Percentiles rank a stretch among this genome's conserved stretches.
These are phyloP conservation scores for Pao palembangensis DNA, from an alignment of 2,113 vertebrate genomes.

Conservation along the genomic window DNA sequence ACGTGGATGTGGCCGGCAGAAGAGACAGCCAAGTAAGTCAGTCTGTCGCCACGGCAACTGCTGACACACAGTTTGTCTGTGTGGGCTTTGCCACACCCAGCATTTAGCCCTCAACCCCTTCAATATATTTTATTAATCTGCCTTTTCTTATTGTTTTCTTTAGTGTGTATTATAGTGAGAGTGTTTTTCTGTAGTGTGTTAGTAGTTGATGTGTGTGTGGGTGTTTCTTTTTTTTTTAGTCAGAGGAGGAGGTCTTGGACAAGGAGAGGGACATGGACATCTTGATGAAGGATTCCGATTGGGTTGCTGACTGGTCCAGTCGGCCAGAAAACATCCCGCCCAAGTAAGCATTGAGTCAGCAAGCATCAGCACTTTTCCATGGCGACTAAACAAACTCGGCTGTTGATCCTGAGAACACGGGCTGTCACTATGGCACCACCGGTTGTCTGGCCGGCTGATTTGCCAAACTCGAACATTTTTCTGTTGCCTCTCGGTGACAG, in stretches of 20 bases:
- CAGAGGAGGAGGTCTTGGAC: slow-evolving; percentile 88
- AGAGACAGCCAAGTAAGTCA: slow-evolving; percentile 89
- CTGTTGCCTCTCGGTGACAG: background rate
- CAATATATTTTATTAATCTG: too few species aligned
- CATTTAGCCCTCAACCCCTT: too few species aligned
- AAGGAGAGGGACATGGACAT: slow-evolving; percentile 90
- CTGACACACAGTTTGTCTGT: background rate
- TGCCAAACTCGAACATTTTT: background rate
- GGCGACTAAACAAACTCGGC: slow-evolving; percentile 19
- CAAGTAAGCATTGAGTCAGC: slow-evolving; percentile 78
- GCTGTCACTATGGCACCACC: background rate
- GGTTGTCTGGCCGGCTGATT: background rate
- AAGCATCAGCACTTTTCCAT: slow-evolving; percentile 33
- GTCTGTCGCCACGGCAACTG: slow-evolving; percentile 44
- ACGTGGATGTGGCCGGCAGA: slow-evolving; percentile 87
- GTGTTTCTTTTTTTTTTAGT: slow-evolving; percentile 68
- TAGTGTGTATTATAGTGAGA: background rate
- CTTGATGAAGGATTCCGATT: slow-evolving; percentile 88
- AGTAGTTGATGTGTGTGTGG: background rate
- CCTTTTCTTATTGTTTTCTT: too few species aligned
- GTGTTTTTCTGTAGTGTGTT: background rate
- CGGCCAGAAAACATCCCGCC: slow-evolving; percentile 96
- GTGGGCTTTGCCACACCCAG: background rate
- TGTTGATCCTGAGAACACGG: slow-evolving; percentile 7
- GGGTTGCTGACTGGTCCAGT: slow-evolving; percentile 98